phyloP scores from a whole-genome alignment of 2,888 invertebrate species.

The Emmelina monodactyla region DNA sequence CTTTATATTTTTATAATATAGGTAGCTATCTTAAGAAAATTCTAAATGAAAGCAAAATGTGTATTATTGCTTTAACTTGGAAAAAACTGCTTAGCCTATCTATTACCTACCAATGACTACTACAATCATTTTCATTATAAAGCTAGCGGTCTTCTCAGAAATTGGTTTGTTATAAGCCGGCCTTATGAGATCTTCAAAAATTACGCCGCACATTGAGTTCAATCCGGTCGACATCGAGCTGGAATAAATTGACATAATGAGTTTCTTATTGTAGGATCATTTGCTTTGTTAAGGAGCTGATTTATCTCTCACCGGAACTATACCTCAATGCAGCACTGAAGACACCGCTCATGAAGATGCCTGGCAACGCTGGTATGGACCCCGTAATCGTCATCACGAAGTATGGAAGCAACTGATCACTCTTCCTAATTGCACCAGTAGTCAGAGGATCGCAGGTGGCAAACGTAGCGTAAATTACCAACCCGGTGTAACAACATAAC shows the following conservation, averaged over 20 bases:
- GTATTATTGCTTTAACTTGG: too few species aligned
- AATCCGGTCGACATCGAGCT: slow-evolving; percentile 81
- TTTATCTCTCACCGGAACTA: slow-evolving; percentile 10
- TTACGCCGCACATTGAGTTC: slow-evolving; percentile 79
- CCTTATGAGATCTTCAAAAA: slow-evolving; percentile 76
- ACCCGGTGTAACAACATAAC: slow-evolving; percentile 83
- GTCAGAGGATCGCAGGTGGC: slow-evolving; percentile 85
- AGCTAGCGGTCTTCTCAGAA: slow-evolving; percentile 70
- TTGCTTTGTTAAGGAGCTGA: neutral
- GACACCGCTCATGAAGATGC: slow-evolving; percentile 85
- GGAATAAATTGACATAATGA: slow-evolving; percentile 22
- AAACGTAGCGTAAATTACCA: slow-evolving; percentile 87
- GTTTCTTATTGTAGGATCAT: neutral
- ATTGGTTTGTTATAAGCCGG: slow-evolving; percentile 70
- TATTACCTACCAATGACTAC: slow-evolving; percentile 61
- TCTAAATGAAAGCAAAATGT: too few species aligned
- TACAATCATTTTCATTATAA: slow-evolving; percentile 75
- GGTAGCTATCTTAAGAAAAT: too few species aligned
- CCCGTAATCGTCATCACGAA: slow-evolving; percentile 84
- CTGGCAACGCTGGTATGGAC: slow-evolving; percentile 78
- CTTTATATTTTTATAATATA: too few species aligned
- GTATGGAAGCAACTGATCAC: slow-evolving; percentile 79
- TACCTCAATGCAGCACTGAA: slow-evolving; percentile 89
- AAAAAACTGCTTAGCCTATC: too few species aligned
- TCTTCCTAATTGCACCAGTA: slow-evolving; percentile 72